Base-by-base conservation (phyloP, 2,888 invertebrate genomes). In the Eurytoma californica region DNA sequence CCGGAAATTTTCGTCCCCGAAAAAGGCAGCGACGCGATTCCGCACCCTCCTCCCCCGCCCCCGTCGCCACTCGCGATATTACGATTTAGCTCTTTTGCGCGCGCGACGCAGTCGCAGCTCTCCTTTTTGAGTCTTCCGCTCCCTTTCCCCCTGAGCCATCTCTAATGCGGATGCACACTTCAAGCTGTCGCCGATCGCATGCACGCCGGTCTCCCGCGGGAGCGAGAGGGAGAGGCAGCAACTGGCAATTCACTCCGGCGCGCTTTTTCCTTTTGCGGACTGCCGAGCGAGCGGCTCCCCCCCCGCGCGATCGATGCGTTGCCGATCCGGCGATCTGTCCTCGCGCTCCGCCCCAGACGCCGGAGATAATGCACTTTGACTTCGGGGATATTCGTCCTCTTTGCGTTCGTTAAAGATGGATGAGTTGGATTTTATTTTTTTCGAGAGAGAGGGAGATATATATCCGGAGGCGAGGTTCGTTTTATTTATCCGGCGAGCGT, bases 101-200 rank as follows among this genome's bases (percentile, higher is more conserved):
- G 39, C 4, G 39, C 39, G 39, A 4, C 39, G 39, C 39, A 7
- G 39, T 39, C 9, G 9, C 1, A 7, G 39, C 39, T 39, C 39
- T 39, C 39, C 20, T 18, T 60, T 67, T 47, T 18, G 28, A 14
- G 9, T 4, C 51, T 65, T 49, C 51, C 61, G 20, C 72, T 53
- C 70, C 49, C 57, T 58, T 66, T 77, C 47, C 30, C 58, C 5
- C 28, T 39, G n/a, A 3, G 55, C n/a, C 51, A 63, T 30, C 77
- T 58, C 57, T 57, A 63, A 57, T 63, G 58, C 77, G 65, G 66
- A 70, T 77, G 72, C 65, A 53, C 72, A 66, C 66, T 66, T 58
- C 39, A 66, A 74, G 74, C 74, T 74, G 67, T 58, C 69, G 72
- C 47, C 63, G 63, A 78, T 78, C 73, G 60, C 72, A n/a, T 16